A percentile compares a stretch with the other conserved stretches of the same genome.
Evolutionary conservation across 2,888 invertebrate genomes (phyloP).

Genomic region (Sepiola atlantica): DNA sequence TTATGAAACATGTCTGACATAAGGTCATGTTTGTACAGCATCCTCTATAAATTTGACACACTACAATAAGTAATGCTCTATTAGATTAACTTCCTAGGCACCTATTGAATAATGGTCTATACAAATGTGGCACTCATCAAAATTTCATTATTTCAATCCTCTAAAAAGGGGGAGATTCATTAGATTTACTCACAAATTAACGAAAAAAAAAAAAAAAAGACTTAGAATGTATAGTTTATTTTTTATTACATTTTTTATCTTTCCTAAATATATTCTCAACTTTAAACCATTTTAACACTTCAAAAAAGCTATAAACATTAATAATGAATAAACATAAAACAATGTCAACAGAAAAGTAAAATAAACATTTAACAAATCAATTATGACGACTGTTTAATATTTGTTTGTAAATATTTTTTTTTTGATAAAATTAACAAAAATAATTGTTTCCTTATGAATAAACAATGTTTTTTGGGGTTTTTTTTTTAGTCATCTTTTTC

Average conservation of each 20-base stretch:
- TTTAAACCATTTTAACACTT: no score
- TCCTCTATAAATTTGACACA: background rate
- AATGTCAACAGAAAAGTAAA: background rate
- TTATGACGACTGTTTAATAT: background rate
- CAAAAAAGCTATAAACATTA: background rate
- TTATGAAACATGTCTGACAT: background rate
- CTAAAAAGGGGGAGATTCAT: no score
- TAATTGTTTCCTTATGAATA: background rate
- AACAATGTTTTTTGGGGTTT: background rate
- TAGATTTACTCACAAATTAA: no score
- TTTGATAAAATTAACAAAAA: background rate
- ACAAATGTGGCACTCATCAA: no score
- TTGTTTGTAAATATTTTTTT: background rate
- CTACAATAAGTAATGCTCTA: background rate
- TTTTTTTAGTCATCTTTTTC: no score
- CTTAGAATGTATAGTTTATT: no score
- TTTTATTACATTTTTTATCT: no score
- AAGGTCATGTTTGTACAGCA: background rate
- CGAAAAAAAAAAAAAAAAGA: no score
- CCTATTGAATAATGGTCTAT: no score
- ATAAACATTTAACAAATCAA: background rate
- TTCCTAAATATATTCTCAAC: no score
- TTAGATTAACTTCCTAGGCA: background rate
- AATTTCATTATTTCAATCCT: no score
- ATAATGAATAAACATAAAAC: background rate